Conservation (phyloP, 2,113 vertebrate species). For the Mesocricetus auratus region DNA sequence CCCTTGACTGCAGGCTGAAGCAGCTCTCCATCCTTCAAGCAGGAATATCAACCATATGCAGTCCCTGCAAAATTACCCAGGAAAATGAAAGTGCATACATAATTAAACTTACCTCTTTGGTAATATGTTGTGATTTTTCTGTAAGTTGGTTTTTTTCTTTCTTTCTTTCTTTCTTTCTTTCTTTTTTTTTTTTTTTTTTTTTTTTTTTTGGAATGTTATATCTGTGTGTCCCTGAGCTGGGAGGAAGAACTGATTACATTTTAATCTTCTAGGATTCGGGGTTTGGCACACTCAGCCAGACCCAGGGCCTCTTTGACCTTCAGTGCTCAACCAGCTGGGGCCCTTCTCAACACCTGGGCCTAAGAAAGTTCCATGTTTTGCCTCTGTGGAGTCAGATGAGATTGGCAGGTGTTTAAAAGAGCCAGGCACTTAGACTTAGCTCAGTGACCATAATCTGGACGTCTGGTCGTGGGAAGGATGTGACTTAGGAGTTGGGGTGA, state of each 20-base stretch:
- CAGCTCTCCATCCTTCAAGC: constrained; percentile 65
- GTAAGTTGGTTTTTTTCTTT: background rate
- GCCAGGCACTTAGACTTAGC: background rate
- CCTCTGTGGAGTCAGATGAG: background rate
- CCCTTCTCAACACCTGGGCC: constrained; percentile 6
- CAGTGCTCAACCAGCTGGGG: background rate
- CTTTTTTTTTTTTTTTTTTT: constrained; percentile 7
- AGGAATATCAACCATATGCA: background rate
- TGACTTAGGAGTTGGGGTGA: background rate
- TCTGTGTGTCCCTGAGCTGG: constrained; percentile 20
- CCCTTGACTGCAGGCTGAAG: constrained; percentile 56
- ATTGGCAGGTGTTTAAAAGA: background rate
- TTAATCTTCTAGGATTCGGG: constrained; percentile 46
- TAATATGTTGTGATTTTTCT: constrained; percentile 36
- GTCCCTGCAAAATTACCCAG: background rate
- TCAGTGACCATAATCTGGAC: background rate
- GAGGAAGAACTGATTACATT: constrained; percentile 53
- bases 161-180: background rate
- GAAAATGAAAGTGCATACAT: constrained; percentile 42
- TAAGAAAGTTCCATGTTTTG: background rate
- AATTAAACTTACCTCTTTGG: constrained; percentile 54
- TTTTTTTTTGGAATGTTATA: constrained; percentile 7
- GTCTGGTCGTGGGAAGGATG: fast-evolving
- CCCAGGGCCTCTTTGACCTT: constrained; percentile 3
- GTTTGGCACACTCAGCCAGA: background rate